phyloP scores from a whole-genome alignment of 1,140 invertebrate genomes.

The Anadara kagoshimensis region DNA sequence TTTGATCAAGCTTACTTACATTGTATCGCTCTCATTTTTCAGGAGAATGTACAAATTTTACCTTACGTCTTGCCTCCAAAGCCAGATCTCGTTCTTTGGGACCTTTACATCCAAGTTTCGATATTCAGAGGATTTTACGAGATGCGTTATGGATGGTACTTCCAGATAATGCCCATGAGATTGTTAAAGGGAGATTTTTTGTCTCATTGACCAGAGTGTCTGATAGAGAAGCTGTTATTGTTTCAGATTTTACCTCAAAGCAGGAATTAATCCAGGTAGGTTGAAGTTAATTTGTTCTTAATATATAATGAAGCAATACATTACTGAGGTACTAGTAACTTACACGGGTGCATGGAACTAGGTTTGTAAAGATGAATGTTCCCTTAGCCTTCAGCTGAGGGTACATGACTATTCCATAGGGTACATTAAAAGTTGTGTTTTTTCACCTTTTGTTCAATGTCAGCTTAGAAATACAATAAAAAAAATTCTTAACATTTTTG shows the following conservation, averaged over 20 bases:
- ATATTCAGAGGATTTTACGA: slow-evolving; percentile 90
- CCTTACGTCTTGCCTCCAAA: slow-evolving; percentile 89
- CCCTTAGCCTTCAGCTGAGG: too few relatives aligned
- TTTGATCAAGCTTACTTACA: not conserved
- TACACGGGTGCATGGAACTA: too few relatives aligned
- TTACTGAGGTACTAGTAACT: too few relatives aligned
- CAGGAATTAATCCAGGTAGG: slow-evolving; percentile 91
- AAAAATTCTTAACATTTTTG: too few relatives aligned
- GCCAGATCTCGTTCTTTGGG: slow-evolving; percentile 90
- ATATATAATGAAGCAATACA: too few relatives aligned
- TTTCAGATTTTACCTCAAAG: slow-evolving; percentile 92
- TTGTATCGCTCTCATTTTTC: slow-evolving; percentile 26
- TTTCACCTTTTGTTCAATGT: too few relatives aligned
- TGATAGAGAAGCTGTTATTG: slow-evolving; percentile 95
- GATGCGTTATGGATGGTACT: slow-evolving; percentile 86
- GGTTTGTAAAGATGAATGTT: too few relatives aligned
- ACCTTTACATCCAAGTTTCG: slow-evolving; percentile 96
- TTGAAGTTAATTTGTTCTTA: not conserved
- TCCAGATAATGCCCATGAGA: slow-evolving; percentile 91
- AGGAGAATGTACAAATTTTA: slow-evolving; percentile 81
- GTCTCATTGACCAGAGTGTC: slow-evolving; percentile 95
- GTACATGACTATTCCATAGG: too few relatives aligned
- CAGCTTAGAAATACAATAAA: too few relatives aligned
- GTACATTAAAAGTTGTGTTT: too few relatives aligned
- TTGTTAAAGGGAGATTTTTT: slow-evolving; percentile 92